phyloP scores from a whole-genome alignment of 2,888 invertebrate species.

The Ichneumoninae sp. region DNA sequence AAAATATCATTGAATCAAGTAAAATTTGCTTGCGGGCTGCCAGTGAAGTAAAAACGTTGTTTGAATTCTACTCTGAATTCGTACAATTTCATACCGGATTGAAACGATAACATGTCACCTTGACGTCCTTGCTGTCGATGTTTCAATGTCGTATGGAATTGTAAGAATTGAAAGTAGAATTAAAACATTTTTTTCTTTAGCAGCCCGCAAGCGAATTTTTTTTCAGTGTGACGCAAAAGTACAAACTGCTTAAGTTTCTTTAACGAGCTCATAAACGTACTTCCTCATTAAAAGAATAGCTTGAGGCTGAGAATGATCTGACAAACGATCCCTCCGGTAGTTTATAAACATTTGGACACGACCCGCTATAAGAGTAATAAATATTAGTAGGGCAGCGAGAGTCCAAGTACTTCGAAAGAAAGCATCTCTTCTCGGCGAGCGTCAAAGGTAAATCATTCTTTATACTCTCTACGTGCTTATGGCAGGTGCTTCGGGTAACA shows the following conservation, averaged over 20 bases:
- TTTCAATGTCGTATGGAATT: no score
- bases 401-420: slow-evolving; percentile 45
- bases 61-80: no score
- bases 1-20: no score
- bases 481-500: slow-evolving; percentile 43
- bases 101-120: no score
- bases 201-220: no score
- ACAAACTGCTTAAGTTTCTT: neutral
- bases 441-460: slow-evolving; percentile 55
- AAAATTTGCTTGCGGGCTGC: no score
- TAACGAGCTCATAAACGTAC: neutral
- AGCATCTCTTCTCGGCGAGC: slow-evolving; percentile 39
- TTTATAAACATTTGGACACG: slow-evolving; percentile 36
- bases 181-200: no score
- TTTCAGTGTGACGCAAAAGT: no score
- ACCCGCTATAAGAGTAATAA: slow-evolving; percentile 26
- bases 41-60: no score
- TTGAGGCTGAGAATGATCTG: slow-evolving; percentile 32
- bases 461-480: slow-evolving; percentile 48
- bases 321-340: slow-evolving; percentile 11
- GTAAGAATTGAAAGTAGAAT: no score
- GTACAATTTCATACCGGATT: no score
- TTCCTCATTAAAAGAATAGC: neutral
- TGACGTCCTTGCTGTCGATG: no score
- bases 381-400: slow-evolving; percentile 24